Evolutionary conservation across 2,888 invertebrate genomes (phyloP), one percentile per base, ranked within the genome.

Genomic region (Sinotaia quadrata): DNA sequence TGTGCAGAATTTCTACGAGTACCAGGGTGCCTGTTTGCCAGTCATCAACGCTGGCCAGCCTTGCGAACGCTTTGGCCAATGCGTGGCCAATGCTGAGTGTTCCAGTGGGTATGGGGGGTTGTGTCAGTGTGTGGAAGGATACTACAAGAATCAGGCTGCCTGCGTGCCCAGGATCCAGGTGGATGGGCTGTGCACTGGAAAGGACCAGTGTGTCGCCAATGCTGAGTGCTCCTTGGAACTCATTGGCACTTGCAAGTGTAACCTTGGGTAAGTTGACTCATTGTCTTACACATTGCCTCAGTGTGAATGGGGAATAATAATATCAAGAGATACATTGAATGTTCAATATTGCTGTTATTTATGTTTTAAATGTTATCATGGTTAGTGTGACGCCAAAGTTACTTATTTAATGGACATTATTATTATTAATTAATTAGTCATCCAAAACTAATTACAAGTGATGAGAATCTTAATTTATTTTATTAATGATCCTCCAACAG

Each of bases 131-230:
- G 41, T 56, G 31, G 54, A 56, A 18, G 65, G 54, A 0, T 65
- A 18, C 41, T 65, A 65, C 33, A 27, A 24, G 41, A 65, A 56
- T 37, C 54, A 41, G 54, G 65, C 56, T 7, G 52, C 12, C 44
- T 65, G 65, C 15, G 29, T 65, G 12, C 56, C 41, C n/a, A 36
- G 65, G 33, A 52, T 71, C 12, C 57, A 47, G 12, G 61, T 56
- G n/a, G 57, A 67, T 47, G 62, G 68, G 36, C 52, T 54, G 12
- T 72, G 72, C 41, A 57, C 68, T 5, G 68, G 68, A 41, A 61
- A 61, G 21, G 72, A 68, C 2, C 72, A 72, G 61, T 72, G 72
- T 60, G 72, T 72, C 47, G 56, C 47, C 31, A 47, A 68, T 18
- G 72, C 68, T 18, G 66, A 72, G 44, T 72, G 72, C 57, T 68